Conservation (phyloP, 2,888 invertebrate genomes). For the Apoderus coryli region DNA sequence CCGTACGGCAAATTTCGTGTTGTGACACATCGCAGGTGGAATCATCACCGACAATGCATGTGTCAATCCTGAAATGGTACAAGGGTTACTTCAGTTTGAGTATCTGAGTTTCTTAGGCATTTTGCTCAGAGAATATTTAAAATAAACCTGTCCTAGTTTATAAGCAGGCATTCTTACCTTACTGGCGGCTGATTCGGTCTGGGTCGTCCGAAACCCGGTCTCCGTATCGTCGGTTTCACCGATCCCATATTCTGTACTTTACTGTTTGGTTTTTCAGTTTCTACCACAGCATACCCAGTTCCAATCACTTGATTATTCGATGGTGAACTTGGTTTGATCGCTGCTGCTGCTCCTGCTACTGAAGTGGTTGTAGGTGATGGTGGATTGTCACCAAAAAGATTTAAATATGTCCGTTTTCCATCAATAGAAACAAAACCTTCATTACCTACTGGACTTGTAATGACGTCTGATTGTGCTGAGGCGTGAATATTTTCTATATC, state of each 20-base stretch:
- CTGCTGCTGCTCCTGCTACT: conserved; percentile 20
- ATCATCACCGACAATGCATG: conserved; percentile 86
- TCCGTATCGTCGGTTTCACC: conserved; percentile 33
- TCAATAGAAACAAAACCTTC: conserved; percentile 86
- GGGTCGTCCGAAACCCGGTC: conserved; percentile 40
- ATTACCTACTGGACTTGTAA: conserved; percentile 63
- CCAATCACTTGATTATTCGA: conserved; percentile 35
- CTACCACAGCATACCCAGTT: conserved; percentile 52
- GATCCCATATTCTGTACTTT: conserved; percentile 24
- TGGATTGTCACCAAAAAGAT: conserved; percentile 55
- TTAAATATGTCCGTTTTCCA: conserved; percentile 77
- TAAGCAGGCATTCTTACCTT: conserved; percentile 31
- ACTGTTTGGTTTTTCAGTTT: conserved; percentile 35
- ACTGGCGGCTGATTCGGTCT: conserved; percentile 49
- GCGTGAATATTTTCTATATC: conserved; percentile 34
- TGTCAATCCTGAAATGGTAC: conserved; percentile 53
- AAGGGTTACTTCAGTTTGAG: background rate
- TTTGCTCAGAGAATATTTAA: conserved; percentile 1
- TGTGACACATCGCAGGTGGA: conserved; percentile 80
- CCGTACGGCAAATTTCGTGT: conserved; percentile 77
- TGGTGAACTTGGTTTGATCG: conserved; percentile 28
- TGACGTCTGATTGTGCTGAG: conserved; percentile 43
- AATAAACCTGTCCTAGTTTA: too few relatives aligned
- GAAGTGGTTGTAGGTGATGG: conserved; percentile 26
- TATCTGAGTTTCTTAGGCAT: background rate